Base-by-base conservation (phyloP, 2,888 invertebrate species). In the Thecocarcelia acutangulata region DNA sequence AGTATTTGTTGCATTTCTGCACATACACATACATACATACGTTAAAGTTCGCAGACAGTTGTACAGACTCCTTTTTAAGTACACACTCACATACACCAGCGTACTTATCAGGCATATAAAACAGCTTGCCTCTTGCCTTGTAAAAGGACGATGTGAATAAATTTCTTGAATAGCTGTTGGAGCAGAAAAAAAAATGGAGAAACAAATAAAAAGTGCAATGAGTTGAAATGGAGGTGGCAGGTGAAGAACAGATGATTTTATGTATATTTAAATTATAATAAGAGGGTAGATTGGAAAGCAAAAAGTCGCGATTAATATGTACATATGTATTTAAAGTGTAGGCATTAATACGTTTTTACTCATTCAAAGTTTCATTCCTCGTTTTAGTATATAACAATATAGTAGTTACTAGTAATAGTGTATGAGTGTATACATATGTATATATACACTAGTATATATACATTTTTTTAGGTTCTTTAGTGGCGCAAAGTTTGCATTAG, bases 111-210 rank as follows among this genome's bases (percentile, higher is more conserved):
- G 2, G 13, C 37, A 17, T 9, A 15, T 11, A 28, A 12, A 28
- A 46, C 24, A 28, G 15, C 17, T 33, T 9, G 24, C 44, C 17
- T 37, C 15, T 5, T 9, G 9, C 9, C 33, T 3, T 33, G 28
- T 48, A 37, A 48, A 73, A 15, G 48, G 6, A 33, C 9, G 24
- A 24, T 56, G 64, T 46, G 64, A 54, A 64, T 64, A 64, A 15
- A 37, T 50, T 63, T 63, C 63, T 19, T 15, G 21, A 56, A 64
- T 46, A 33, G 17, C 21, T 44, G 24, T 4, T 52, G 44, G 19
- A 44, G 48, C 17, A 61, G 50, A 50, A 42, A 21, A n/a, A 50
- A 19, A 48, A 42, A 37, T 48, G 19, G 2, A 17, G 52, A 50
- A 59, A 40, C 4, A 17, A 1, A 42, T 28, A 24, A 56, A 59